Evolutionary conservation across 2,888 invertebrate species (phyloP).

Genomic region (Augiades crinisus): DNA sequence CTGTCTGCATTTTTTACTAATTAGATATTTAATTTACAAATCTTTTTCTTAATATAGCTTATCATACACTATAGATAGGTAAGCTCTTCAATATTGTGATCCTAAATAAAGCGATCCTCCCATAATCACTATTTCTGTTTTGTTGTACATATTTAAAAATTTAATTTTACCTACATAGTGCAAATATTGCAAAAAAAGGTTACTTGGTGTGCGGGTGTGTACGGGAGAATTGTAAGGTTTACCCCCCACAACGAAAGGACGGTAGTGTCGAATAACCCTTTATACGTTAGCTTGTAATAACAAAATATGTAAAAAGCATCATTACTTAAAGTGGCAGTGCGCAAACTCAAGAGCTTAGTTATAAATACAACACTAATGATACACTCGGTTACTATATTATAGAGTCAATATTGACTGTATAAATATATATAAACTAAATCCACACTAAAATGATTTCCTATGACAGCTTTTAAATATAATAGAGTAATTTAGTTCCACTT

Average conservation of each 20-base stretch:
- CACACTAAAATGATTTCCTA: background rate
- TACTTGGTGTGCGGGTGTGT: constrained; percentile 11
- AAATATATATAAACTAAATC: too few species aligned
- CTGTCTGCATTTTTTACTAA: background rate
- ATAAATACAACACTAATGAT: too few species aligned
- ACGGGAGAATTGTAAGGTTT: constrained; percentile 18
- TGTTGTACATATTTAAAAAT: background rate
- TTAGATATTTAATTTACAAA: background rate
- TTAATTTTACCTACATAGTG: constrained; percentile 6
- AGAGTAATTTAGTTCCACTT: constrained; percentile 42
- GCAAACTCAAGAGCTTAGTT: too few species aligned
- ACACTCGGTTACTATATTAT: too few species aligned
- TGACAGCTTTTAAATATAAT: background rate
- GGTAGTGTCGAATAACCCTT: constrained; percentile 14
- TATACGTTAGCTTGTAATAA: constrained; percentile 6
- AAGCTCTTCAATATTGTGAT: background rate
- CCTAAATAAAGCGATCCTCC: too few species aligned
- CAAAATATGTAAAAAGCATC: constrained; percentile 12
- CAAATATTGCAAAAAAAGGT: constrained; percentile 19
- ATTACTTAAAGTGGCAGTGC: background rate
- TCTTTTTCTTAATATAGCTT: too few species aligned
- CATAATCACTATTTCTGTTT: too few species aligned
- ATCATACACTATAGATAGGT: too few species aligned
- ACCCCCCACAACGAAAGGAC: constrained; percentile 15
- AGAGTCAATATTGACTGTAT: too few species aligned